These are phyloP conservation scores for Aricia agestis DNA, from an alignment of 1,140 invertebrate species.

Conservation along the genomic window DNA sequence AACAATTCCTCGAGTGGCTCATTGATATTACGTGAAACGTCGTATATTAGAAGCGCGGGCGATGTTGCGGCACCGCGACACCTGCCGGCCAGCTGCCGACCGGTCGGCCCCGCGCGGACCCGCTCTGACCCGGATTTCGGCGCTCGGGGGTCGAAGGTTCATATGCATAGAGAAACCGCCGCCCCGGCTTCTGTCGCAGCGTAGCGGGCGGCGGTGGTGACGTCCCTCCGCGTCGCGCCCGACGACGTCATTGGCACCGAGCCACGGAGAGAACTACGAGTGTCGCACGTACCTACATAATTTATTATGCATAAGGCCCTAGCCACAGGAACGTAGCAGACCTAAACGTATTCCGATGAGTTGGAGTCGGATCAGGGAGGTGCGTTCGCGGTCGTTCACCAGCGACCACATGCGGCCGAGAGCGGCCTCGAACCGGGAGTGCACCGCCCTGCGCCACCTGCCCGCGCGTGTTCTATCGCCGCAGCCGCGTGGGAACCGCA, in stretches of 20 bases:
- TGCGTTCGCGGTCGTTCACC: neutral
- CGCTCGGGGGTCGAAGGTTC: neutral
- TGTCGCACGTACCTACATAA: neutral
- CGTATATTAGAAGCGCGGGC: neutral
- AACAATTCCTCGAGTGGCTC: neutral
- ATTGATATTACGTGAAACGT: neutral
- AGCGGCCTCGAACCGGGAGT: neutral
- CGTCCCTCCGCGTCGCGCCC: too few relatives aligned
- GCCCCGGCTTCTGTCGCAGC: too few relatives aligned
- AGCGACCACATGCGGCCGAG: neutral
- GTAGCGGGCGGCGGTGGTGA: neutral
- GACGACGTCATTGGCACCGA: neutral
- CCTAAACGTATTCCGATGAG: neutral
- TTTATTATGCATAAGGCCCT: neutral
- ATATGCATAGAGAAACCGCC: neutral
- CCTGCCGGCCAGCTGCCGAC: conserved; percentile 1
- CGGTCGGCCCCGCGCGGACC: neutral
- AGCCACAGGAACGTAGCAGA: neutral
- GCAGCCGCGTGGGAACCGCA: neutral
- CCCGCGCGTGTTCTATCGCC: neutral
- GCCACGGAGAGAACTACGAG: neutral
- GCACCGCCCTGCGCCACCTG: neutral
- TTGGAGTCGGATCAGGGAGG: neutral
- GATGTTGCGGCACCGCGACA: neutral
- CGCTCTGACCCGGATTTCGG: conserved; percentile 1